Evolutionary conservation across 2,888 invertebrate species (phyloP), one percentile per base, ranked within the genome.

Genomic region (Ellobium chinense): DNA sequence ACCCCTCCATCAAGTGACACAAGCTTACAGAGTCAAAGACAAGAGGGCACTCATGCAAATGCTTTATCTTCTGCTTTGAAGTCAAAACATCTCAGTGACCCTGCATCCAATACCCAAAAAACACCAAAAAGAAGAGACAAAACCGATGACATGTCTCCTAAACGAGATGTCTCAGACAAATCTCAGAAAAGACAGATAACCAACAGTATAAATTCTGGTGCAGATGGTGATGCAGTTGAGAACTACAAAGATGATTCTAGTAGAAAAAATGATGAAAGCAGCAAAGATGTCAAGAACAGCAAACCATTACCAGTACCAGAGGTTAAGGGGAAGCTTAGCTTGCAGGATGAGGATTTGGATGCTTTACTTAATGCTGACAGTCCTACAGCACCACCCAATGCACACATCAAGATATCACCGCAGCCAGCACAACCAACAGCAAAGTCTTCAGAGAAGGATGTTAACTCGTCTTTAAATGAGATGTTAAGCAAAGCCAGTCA

Each of bases 321-420:
- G n/a, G n/a, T n/a, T n/a, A n/a, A n/a, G n/a, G n/a, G n/a, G n/a
- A n/a, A 60, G 18, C 68, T 77, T 58, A n/a, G 34, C 27, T 68
- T 77, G 39, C 37, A 77, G 37, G 77, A 77, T 58, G 68, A 77
- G 12, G 68, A 68, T 21, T 68, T 77, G 37, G 77, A 77, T 77
- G 29, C 31, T n/a, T 12, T 77, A 29, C 60, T 77, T 18, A 54
- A 56, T 56, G 21, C 65, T 73, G 78, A 72, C 54, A 66, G 54
- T n/a, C 21, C 74, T 37, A 14, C 39, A 46, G 31, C 18, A 5
- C 37, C 24, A 18, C 21, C 34, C 60, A 21, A 14, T 31, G 58
- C 1, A 14, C 34, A 36, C 29, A 54, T 69, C 69, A 46, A 29
- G 24, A 37, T 37, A 39, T 39, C 27, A n/a, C 21, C 36, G 3